These are phyloP conservation scores for Lordiphosa andalusiaca DNA, from an alignment of 2,888 invertebrate species.

Conservation along the genomic window DNA sequence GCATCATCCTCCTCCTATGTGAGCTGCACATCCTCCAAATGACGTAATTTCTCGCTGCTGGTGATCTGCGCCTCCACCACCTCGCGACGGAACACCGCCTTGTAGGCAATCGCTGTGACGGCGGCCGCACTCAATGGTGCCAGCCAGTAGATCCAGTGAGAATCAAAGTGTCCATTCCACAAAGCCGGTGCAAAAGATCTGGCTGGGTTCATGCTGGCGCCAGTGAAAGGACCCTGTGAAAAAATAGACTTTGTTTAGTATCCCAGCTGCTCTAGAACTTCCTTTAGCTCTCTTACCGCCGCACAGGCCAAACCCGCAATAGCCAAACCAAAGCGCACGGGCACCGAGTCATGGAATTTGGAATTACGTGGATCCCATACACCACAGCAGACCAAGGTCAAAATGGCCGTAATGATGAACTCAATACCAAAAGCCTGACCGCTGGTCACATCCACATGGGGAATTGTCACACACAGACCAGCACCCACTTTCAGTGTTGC, in stretches of 20 bases:
- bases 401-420: slow-evolving; percentile 83
- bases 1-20: slow-evolving; percentile 51
- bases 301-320: slow-evolving; percentile 85
- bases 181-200: slow-evolving; percentile 87
- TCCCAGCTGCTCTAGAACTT: not conserved
- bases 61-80: slow-evolving; percentile 64
- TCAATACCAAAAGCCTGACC: slow-evolving; percentile 84
- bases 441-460: slow-evolving; percentile 81
- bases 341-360: slow-evolving; percentile 84
- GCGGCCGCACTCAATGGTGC: slow-evolving; percentile 82
- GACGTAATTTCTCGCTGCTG: slow-evolving; percentile 67
- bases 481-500: slow-evolving; percentile 50
- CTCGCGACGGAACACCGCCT: slow-evolving; percentile 79
- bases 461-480: slow-evolving; percentile 84
- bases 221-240: slow-evolving; percentile 86
- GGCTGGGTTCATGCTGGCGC: slow-evolving; percentile 87
- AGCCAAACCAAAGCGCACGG: slow-evolving; percentile 86
- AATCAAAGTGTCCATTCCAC: slow-evolving; percentile 84
- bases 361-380: slow-evolving; percentile 87
- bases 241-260: slow-evolving; percentile 2
- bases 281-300: slow-evolving; percentile 81
- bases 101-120: slow-evolving; percentile 81
- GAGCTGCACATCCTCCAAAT: slow-evolving; percentile 77
- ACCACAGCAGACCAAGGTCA: slow-evolving; percentile 86
- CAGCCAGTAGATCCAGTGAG: slow-evolving; percentile 88